A percentile compares a stretch with the other conserved stretches of the same genome.
Conservation (phyloP, 2,888 invertebrate genomes). For the Esperia sulphurella region DNA sequence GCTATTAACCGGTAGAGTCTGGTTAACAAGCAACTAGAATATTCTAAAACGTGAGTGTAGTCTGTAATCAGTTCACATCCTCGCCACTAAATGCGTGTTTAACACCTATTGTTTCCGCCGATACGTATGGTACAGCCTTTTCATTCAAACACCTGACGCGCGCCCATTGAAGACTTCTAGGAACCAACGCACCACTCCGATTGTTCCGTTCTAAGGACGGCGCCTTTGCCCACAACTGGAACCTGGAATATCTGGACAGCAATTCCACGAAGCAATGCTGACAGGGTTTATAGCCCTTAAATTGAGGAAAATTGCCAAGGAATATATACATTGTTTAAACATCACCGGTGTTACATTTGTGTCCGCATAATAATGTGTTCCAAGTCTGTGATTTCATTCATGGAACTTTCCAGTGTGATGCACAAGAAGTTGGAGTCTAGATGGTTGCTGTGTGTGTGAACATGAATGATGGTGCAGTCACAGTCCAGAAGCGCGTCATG, state of each 20-base stretch:
- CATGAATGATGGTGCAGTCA: slow-evolving; percentile 39
- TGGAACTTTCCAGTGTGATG: slow-evolving; percentile 6
- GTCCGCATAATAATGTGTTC: slow-evolving; percentile 5
- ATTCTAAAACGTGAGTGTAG: slow-evolving; percentile 10
- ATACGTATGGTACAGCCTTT: slow-evolving; percentile 37
- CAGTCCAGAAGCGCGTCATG: slow-evolving; percentile 67
- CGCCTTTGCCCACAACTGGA: slow-evolving; percentile 33
- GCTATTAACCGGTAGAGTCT: not conserved
- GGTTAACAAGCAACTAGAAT: not conserved
- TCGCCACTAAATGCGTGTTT: slow-evolving; percentile 48
- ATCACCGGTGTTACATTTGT: not conserved
- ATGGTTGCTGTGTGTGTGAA: slow-evolving; percentile 36
- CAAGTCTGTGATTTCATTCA: slow-evolving; percentile 21
- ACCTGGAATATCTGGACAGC: slow-evolving; percentile 30
- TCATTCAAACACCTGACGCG: slow-evolving; percentile 39
- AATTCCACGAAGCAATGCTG: slow-evolving; percentile 27
- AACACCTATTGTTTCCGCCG: slow-evolving; percentile 57
- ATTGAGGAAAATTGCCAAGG: slow-evolving; percentile 37
- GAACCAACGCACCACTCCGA: slow-evolving; percentile 36
- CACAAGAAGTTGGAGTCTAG: slow-evolving; percentile 17
- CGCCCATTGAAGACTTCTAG: slow-evolving; percentile 46
- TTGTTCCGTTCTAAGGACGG: slow-evolving; percentile 56
- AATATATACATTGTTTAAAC: slow-evolving; percentile 19
- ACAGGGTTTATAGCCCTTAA: slow-evolving; percentile 26
- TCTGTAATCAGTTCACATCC: slow-evolving; percentile 51